Base-by-base conservation (phyloP, 2,113 vertebrate species). In the Phyllopteryx taeniolatus region DNA sequence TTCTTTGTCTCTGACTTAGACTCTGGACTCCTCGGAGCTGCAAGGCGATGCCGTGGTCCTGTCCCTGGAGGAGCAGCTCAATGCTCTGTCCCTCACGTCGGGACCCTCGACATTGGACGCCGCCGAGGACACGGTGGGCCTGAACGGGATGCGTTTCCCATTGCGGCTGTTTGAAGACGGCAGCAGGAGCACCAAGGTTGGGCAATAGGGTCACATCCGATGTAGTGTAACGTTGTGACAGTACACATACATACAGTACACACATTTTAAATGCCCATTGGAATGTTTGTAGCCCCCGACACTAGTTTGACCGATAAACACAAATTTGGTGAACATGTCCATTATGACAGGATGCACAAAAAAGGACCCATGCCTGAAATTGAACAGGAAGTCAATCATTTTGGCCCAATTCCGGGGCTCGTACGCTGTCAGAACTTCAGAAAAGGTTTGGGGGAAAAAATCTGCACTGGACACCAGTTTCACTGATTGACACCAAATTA, bases 31-130 rank as follows among this genome's bases (percentile, higher is more conserved):
- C 0, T 69, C 75, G 0, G 94, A 95, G 79, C 86, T 98, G 85
- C 92, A 93, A 80, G 94, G 88, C 0, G 96, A 99, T 51, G 96
- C 93, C 22, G 89, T 98, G 1, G 70, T 87, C 49, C 89, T 98
- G 33, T 95, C 96, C 22, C 84, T 97, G 79, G 98, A 99, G 80
- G 96, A 98, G 76, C 96, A 99, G 44, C 93, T 99, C 74, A 90
- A 87, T 11, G 94, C 95, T 66, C 77, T 99, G 85, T 95, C 93
- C 0, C 88, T 99, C 49, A 92, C 93, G 0, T 93, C 92, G 1
- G 93, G 93, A 64, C 75, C 93, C 35, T 86, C 91, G 0, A 33
- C 93, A 2, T 85, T 91, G 0, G 83, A 62, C 60, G 47, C 90
- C 0, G 78, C 83, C 1, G 90, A 92, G 42, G 86, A 93, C 51